These are phyloP conservation scores for Aphelenchoides avenae DNA, from an alignment of 1,140 invertebrate genomes.

Conservation along the genomic window DNA sequence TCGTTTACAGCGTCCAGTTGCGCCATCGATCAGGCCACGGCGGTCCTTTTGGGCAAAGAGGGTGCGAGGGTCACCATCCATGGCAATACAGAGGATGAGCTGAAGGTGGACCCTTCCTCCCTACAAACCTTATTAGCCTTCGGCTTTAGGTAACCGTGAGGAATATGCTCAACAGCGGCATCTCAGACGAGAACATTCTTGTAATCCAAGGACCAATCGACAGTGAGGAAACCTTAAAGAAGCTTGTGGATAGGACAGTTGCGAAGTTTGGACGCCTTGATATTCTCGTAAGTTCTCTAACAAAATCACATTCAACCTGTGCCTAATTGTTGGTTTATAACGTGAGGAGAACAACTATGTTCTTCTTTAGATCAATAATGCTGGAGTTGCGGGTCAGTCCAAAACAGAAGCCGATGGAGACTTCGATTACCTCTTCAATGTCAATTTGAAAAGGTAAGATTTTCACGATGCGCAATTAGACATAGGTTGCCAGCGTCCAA, in stretches of 20 bases:
- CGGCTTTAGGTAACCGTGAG: constrained; percentile 17
- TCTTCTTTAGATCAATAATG: constrained; percentile 16
- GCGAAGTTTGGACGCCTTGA: constrained; percentile 22
- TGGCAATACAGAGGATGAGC: constrained; percentile 22
- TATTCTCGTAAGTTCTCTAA: constrained; percentile 3
- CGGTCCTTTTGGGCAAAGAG: constrained; percentile 77
- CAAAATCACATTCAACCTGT: no score
- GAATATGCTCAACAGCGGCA: constrained; percentile 13
- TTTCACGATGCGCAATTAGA: no score
- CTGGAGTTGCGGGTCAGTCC: constrained; percentile 10
- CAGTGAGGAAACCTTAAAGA: constrained; percentile 25
- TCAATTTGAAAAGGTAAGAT: constrained; percentile 25
- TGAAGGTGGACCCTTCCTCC: constrained; percentile 9
- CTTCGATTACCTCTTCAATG: constrained; percentile 31
- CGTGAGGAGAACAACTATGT: not conserved
- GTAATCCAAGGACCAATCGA: constrained; percentile 29
- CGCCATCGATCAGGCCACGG: constrained; percentile 87
- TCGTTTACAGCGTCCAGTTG: constrained; percentile 74
- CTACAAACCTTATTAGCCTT: not conserved
- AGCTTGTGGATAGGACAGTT: constrained; percentile 15
- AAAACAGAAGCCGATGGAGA: constrained; percentile 9
- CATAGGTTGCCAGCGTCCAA: no score
- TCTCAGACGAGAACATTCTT: constrained; percentile 23
- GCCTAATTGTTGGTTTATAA: constrained; percentile 2
- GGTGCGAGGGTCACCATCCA: constrained; percentile 82